Evolutionary conservation across 1,140 invertebrate genomes (phyloP).

Genomic region (Arion vulgaris): DNA sequence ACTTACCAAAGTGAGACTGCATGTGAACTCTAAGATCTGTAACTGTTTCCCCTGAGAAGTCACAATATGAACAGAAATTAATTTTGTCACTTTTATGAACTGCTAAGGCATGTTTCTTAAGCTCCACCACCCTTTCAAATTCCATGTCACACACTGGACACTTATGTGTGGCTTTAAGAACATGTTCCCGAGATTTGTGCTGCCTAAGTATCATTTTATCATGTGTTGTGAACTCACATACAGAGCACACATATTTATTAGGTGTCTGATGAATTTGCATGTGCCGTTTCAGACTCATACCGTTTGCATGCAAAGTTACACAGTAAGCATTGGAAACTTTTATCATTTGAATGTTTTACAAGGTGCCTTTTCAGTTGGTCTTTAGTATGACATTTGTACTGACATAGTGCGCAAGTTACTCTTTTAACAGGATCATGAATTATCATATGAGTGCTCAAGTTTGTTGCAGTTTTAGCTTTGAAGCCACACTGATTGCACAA

Average conservation of each 20-base stretch:
- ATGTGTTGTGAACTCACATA: conserved; percentile 21
- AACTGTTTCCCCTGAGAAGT: conserved; percentile 10
- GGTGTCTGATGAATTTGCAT: conserved; percentile 31
- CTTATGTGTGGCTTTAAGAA: conserved; percentile 13
- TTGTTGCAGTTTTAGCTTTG: conserved; percentile 23
- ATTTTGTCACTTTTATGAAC: conserved; percentile 31
- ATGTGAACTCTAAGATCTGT: conserved; percentile 21
- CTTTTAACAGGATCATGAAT: conserved; percentile 31
- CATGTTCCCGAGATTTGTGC: conserved; percentile 18
- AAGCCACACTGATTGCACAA: conserved; percentile 28
- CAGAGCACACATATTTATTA: conserved; percentile 21
- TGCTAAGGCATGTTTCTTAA: conserved; percentile 26
- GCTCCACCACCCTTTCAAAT: conserved; percentile 9
- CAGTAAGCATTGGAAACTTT: conserved; percentile 10
- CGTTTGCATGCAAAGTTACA: conserved; percentile 30
- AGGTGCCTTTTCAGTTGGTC: conserved; percentile 30
- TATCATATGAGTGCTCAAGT: conserved; percentile 29
- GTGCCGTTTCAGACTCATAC: conserved; percentile 30
- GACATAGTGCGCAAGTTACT: conserved; percentile 1
- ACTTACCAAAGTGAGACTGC: conserved; percentile 30
- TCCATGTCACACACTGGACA: conserved; percentile 9
- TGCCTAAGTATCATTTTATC: conserved; percentile 10
- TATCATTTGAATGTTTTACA: conserved; percentile 23
- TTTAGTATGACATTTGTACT: conserved; percentile 24
- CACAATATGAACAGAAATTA: conserved; percentile 32